Evolutionary conservation across 2,113 vertebrate genomes (phyloP).

Genomic region (Furnarius figulus): DNA sequence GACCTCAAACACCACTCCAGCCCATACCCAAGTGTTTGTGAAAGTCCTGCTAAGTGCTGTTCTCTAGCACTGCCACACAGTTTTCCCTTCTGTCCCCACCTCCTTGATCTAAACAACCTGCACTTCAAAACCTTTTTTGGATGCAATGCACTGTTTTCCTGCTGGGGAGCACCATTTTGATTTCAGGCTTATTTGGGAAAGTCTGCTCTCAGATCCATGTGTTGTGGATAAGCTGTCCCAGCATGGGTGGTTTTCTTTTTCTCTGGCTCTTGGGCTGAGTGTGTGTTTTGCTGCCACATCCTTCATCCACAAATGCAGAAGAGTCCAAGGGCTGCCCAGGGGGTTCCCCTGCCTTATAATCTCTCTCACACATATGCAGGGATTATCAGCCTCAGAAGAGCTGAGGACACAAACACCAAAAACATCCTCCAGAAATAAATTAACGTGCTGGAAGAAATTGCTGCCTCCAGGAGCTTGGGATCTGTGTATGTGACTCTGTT

Average conservation of each 20-base stretch:
- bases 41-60: neutral
- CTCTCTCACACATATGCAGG: neutral
- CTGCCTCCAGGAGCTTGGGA: neutral
- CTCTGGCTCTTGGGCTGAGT: neutral
- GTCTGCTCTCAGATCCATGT: neutral
- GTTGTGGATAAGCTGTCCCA: neutral
- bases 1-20: neutral
- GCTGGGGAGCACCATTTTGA: neutral
- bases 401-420: neutral
- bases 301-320: neutral
- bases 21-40: neutral
- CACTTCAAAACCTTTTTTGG: neutral
- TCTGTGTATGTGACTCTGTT: neutral
- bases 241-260: neutral
- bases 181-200: neutral
- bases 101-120: neutral
- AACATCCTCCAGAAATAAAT: constrained; percentile 14
- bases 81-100: neutral
- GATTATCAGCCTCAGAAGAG: constrained; percentile 38
- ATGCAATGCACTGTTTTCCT: neutral
- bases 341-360: constrained; percentile 9
- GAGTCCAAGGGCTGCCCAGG: neutral
- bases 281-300: constrained; percentile 29
- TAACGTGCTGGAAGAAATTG: neutral
- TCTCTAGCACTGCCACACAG: neutral